These are phyloP conservation scores for Nasonovia ribisnigri DNA, from an alignment of 2,888 invertebrate genomes.

Conservation along the genomic window DNA sequence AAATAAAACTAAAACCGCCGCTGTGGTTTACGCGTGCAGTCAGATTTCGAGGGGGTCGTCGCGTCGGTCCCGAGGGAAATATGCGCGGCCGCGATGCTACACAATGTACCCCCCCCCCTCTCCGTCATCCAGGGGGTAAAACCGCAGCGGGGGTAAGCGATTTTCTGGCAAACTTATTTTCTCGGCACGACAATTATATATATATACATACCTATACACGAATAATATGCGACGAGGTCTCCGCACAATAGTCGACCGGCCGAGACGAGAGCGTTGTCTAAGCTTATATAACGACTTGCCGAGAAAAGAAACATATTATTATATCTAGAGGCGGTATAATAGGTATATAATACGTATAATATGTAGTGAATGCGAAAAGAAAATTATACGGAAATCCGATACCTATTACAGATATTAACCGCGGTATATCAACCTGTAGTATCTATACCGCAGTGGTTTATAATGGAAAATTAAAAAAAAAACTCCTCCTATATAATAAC, in stretches of 20 bases:
- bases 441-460: not conserved
- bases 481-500: not conserved
- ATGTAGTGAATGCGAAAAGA: not conserved
- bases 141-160: conserved; percentile 27
- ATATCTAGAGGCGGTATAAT: not conserved
- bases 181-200: not conserved
- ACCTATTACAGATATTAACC: not conserved
- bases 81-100: not conserved
- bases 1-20: conserved; percentile 23
- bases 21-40: conserved; percentile 22
- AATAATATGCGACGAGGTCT: not conserved
- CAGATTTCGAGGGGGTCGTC: conserved; percentile 34
- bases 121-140: not conserved
- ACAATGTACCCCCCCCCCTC: not conserved
- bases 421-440: not conserved
- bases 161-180: conserved; percentile 49
- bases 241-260: not conserved
- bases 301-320: not conserved
- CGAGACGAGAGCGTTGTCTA: conserved; percentile 15
- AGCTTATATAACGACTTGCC: not conserved
- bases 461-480: conserved; percentile 5
- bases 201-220: not conserved
- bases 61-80: conserved; percentile 49
- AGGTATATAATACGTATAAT: not conserved
- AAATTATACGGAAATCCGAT: not conserved